A percentile compares a stretch with the other conserved stretches of the same genome.
Conservation (phyloP, 2,888 invertebrate genomes). For the Sesamia inferens region DNA sequence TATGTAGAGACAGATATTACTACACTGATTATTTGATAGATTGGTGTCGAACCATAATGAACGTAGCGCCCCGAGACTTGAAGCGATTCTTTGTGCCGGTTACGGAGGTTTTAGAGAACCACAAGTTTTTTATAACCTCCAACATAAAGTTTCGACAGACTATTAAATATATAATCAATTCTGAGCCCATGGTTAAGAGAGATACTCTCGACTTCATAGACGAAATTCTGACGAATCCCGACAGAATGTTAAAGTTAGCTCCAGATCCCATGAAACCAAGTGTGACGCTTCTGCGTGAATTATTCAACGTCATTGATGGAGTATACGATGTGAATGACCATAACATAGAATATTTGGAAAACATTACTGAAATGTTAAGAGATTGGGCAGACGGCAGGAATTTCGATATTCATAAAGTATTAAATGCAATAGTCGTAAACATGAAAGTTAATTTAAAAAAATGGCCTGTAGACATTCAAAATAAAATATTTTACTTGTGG, state of each 20-base stretch:
- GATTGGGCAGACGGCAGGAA: slow-evolving; percentile 55
- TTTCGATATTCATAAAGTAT: slow-evolving; percentile 58
- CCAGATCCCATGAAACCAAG: slow-evolving; percentile 63
- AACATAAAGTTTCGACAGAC: slow-evolving; percentile 69
- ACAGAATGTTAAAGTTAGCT: slow-evolving; percentile 59
- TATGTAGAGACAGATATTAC: slow-evolving; percentile 69
- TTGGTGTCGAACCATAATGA: slow-evolving; percentile 71
- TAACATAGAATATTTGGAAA: slow-evolving; percentile 66
- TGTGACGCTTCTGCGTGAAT: slow-evolving; percentile 60
- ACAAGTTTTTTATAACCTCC: slow-evolving; percentile 66
- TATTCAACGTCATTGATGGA: slow-evolving; percentile 69
- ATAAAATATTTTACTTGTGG: slow-evolving; percentile 69
- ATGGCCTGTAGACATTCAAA: slow-evolving; percentile 71
- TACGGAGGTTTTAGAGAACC: slow-evolving; percentile 63
- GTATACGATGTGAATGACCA: slow-evolving; percentile 68
- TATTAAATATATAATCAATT: slow-evolving; percentile 62
- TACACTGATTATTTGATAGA: slow-evolving; percentile 72
- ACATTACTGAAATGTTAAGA: slow-evolving; percentile 63
- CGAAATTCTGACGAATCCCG: slow-evolving; percentile 71
- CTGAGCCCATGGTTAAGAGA: slow-evolving; percentile 65
- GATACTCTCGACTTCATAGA: slow-evolving; percentile 75
- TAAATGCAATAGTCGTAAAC: slow-evolving; percentile 69
- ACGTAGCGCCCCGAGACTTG: slow-evolving; percentile 55
- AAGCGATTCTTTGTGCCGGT: slow-evolving; percentile 64
- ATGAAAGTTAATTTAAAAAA: slow-evolving; percentile 69